phyloP scores from a whole-genome alignment of 2,113 vertebrate species.

The Echinops telfairi region DNA sequence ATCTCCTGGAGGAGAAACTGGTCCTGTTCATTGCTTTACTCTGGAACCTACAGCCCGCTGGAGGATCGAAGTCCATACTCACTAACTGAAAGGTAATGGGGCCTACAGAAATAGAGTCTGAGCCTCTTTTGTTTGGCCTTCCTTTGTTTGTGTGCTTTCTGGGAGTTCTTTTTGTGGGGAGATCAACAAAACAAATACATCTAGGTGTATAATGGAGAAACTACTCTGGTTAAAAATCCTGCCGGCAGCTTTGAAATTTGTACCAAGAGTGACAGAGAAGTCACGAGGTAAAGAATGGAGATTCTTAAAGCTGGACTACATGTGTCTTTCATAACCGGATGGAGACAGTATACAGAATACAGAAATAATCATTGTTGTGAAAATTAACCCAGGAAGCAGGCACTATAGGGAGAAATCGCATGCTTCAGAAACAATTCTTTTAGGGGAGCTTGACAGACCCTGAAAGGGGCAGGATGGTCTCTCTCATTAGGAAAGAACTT shows the following conservation, averaged over 20 bases:
- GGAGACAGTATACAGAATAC: no score
- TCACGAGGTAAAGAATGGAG: rapidly evolving
- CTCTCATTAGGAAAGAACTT: no score
- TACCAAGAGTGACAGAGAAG: background rate
- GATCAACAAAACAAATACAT: background rate
- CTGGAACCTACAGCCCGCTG: background rate
- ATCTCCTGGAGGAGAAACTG: background rate
- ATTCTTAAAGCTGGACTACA: no score
- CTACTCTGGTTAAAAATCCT: background rate
- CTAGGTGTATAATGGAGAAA: background rate
- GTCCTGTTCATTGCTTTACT: background rate
- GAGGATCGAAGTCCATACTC: background rate
- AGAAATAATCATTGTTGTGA: no score
- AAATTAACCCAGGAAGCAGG: no score
- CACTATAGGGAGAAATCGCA: no score
- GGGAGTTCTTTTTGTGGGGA: background rate
- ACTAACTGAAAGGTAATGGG: background rate
- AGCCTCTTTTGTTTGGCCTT: background rate
- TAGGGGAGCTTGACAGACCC: no score
- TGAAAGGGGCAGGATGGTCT: no score
- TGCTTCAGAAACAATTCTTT: no score
- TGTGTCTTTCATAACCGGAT: no score
- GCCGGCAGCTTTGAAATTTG: background rate
- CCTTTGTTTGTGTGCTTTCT: background rate
- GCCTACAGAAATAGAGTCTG: background rate